These are phyloP conservation scores for Scelioninae gen. 2 DNA, from an alignment of 2,888 invertebrate species.

Conservation along the genomic window DNA sequence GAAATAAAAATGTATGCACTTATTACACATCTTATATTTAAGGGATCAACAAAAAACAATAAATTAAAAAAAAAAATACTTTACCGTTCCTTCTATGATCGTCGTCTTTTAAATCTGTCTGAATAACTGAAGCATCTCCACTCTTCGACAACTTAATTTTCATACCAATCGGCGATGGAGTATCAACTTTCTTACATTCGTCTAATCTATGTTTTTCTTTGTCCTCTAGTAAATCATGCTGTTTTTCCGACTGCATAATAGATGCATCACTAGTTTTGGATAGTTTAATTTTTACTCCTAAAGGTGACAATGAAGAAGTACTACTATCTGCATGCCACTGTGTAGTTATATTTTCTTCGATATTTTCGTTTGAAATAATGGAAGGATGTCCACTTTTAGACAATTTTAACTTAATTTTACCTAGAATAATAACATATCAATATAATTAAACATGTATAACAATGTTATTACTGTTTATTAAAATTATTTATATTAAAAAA, in stretches of 20 bases:
- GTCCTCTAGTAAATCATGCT: slow-evolving; percentile 62
- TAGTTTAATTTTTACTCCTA: slow-evolving; percentile 71
- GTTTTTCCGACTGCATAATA: slow-evolving; percentile 66
- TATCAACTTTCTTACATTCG: slow-evolving; percentile 65
- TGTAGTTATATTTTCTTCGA: slow-evolving; percentile 63
- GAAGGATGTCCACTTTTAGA: slow-evolving; percentile 76
- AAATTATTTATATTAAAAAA: too few species aligned
- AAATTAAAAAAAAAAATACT: too few species aligned
- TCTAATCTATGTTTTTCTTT: slow-evolving; percentile 66
- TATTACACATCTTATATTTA: too few species aligned
- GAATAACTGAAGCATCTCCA: slow-evolving; percentile 70
- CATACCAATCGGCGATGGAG: slow-evolving; percentile 70
- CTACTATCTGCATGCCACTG: slow-evolving; percentile 71
- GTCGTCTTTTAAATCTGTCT: slow-evolving; percentile 64
- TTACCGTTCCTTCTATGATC: slow-evolving; percentile 63
- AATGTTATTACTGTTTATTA: too few species aligned
- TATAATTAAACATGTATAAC: too few species aligned
- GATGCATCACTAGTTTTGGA: slow-evolving; percentile 69
- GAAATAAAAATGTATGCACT: too few species aligned
- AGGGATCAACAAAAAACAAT: too few species aligned
- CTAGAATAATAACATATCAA: too few species aligned
- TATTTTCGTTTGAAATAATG: slow-evolving; percentile 71
- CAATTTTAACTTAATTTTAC: slow-evolving; percentile 77
- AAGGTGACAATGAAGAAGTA: slow-evolving; percentile 67
- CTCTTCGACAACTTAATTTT: slow-evolving; percentile 73